Evolutionary conservation across 1,140 invertebrate genomes (phyloP).

Genomic region (Venturia canescens): DNA sequence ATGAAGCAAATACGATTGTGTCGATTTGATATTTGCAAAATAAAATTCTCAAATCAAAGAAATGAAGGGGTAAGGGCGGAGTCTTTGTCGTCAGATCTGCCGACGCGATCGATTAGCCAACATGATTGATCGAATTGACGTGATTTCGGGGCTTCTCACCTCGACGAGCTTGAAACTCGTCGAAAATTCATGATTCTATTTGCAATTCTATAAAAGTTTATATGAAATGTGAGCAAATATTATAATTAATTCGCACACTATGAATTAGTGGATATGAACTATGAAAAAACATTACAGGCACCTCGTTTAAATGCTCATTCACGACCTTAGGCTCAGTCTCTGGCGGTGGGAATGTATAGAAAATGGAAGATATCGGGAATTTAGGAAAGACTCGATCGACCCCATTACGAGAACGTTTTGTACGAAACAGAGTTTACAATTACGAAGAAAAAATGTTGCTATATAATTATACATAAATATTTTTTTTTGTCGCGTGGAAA

Average conservation of each 20-base stretch:
- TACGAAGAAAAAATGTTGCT: neutral
- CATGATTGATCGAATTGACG: too few species aligned
- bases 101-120: too few species aligned
- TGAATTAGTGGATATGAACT: neutral
- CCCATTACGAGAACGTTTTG: too few species aligned
- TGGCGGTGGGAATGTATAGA: constrained; percentile 1
- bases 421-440: neutral
- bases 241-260: neutral
- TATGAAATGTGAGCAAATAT: neutral
- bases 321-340: neutral
- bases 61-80: too few species aligned
- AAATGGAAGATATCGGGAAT: neutral
- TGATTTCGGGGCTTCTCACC: too few species aligned
- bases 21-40: too few species aligned
- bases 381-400: neutral
- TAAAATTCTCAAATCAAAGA: too few species aligned
- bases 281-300: neutral
- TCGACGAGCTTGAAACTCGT: too few species aligned
- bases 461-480: too few species aligned
- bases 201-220: neutral
- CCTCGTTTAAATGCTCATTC: neutral
- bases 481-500: neutral
- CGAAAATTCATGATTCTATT: neutral
- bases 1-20: too few species aligned
- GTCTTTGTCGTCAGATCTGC: too few species aligned